Base-by-base conservation (phyloP, 2,113 vertebrate genomes). In the Carollia perspicillata region DNA sequence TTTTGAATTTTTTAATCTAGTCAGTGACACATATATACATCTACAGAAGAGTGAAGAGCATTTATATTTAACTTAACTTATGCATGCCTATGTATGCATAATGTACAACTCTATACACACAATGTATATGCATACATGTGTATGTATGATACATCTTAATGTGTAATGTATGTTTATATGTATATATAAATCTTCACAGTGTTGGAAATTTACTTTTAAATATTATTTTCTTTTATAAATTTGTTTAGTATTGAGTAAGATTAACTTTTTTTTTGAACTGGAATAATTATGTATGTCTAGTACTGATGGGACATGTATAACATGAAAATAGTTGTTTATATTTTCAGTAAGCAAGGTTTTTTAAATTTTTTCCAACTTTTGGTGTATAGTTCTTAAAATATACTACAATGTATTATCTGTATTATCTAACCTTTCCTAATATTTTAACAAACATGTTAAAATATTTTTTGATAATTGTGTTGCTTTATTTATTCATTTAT, bases 371-470 rank as follows among this genome's bases (percentile, higher is more conserved):
- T 47, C 3, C 35, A 75, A 28, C 5, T 18, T 77, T 75, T 28
- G 4, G 4, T 68, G 1, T 42, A n/a, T 16, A 23, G 2, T 88
- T 58, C 37, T 90, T 55, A 79, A 88, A 66, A 71, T 72, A 91
- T 9, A 8, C 10, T 58, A 8, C 13, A 47, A n/a, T n/a, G n/a
- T n/a, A n/a, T n/a, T n/a, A n/a, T n/a, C 1, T 35, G 0, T 2
- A 47, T 63, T 13, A 65, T n/a, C 1, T 28, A 78, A 12, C 51
- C 30, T 40, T 28, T 33, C 88, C 30, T 35, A 42, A 17, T 49
- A 55, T 16, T 72, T 60, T 77, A 84, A n/a, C 3, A 65, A 66
- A 30, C 12, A 93, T 87, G 80, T 77, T 72, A 28, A 75, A 80
- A 22, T 18, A 89, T 53, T 0, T 58, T 77, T 71, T 55, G 37